Conservation (phyloP, 2,888 invertebrate species). For the Scelioninae gen. 2 region DNA sequence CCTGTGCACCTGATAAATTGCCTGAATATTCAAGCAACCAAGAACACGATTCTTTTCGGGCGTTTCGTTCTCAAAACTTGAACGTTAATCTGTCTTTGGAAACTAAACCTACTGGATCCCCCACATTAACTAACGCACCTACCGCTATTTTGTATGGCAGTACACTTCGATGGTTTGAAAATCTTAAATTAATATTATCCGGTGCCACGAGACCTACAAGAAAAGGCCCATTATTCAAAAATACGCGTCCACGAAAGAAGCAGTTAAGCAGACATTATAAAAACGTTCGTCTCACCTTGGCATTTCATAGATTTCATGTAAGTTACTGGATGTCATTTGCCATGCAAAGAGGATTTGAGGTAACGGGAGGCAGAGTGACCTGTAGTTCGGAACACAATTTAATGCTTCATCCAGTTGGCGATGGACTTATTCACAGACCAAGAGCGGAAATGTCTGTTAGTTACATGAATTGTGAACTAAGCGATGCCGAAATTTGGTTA, state of each 20-base stretch:
- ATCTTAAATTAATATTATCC: slow-evolving; percentile 92
- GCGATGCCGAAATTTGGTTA: slow-evolving; percentile 94
- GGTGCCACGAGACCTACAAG: slow-evolving; percentile 96
- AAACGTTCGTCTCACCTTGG: slow-evolving; percentile 89
- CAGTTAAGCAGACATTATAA: slow-evolving; percentile 95
- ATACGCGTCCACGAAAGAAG: slow-evolving; percentile 88
- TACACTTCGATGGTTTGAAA: slow-evolving; percentile 96
- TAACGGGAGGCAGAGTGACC: slow-evolving; percentile 87
- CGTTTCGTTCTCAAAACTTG: slow-evolving; percentile 89
- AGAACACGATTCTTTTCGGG: slow-evolving; percentile 96
- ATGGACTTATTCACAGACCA: slow-evolving; percentile 89
- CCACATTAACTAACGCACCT: slow-evolving; percentile 77
- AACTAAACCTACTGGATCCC: slow-evolving; percentile 78
- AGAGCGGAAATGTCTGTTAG: slow-evolving; percentile 93
- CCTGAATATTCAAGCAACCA: slow-evolving; percentile 98
- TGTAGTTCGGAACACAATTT: slow-evolving; percentile 88
- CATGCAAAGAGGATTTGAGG: slow-evolving; percentile 92
- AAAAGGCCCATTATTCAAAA: slow-evolving; percentile 91
- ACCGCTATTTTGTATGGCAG: slow-evolving; percentile 92
- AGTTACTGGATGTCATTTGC: slow-evolving; percentile 99
- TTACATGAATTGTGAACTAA: slow-evolving; percentile 95
- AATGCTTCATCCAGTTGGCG: slow-evolving; percentile 83
- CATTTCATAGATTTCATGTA: slow-evolving; percentile 90
- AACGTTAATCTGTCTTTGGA: slow-evolving; percentile 87
- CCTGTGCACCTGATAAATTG: slow-evolving; percentile 95